Evolutionary conservation across 2,888 invertebrate genomes (phyloP).

Genomic region (Callosobruchus maculatus): DNA sequence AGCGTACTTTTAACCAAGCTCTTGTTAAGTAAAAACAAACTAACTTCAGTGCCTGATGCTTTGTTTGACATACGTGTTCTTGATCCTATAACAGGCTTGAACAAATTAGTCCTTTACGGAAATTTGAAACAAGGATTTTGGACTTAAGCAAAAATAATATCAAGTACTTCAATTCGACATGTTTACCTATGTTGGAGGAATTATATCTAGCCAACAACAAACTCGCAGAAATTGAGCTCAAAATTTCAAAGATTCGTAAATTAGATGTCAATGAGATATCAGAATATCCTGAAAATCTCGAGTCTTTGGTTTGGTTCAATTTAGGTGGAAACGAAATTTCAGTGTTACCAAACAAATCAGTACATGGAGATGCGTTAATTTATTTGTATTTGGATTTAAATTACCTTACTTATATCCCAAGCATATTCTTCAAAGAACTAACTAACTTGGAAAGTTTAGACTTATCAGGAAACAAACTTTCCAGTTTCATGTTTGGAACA

Average conservation of each 20-base stretch:
- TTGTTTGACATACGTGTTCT: not conserved
- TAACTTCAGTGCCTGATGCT: not conserved
- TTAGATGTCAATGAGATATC: not conserved
- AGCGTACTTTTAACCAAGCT: not conserved
- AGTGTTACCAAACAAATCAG: not conserved
- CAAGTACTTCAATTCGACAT: not conserved
- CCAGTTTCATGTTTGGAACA: conserved; percentile 7
- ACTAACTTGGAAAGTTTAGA: conserved; percentile 1
- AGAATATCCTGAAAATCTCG: not conserved
- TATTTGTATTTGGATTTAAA: not conserved
- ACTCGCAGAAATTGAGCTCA: not conserved
- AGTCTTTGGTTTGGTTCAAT: not conserved
- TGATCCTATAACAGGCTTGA: conserved; percentile 3
- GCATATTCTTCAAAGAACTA: conserved; percentile 8
- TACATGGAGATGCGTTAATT: not conserved
- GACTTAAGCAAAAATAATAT: conserved; percentile 4
- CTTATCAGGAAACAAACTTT: conserved; percentile 7
- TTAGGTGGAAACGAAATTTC: not conserved
- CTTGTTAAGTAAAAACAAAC: conserved; percentile 2
- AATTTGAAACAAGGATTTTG: not conserved
- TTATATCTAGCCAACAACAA: not conserved
- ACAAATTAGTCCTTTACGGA: not conserved
- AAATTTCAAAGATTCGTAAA: not conserved
- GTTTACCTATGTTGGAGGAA: not conserved
- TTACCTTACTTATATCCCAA: not conserved